These are phyloP conservation scores for Metopia argyrocephala DNA, from an alignment of 2,888 invertebrate species.

Conservation along the genomic window DNA sequence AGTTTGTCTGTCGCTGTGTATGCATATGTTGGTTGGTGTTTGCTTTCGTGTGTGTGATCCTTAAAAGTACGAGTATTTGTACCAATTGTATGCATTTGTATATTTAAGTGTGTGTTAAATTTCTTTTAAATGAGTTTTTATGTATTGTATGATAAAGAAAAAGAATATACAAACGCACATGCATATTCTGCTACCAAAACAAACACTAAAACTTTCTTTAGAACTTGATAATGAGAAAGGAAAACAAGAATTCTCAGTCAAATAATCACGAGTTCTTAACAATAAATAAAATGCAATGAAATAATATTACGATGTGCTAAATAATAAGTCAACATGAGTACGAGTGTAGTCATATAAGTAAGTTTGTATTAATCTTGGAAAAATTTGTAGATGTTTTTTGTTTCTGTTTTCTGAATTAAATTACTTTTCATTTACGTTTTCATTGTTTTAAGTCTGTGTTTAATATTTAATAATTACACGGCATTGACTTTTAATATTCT, in stretches of 20 bases:
- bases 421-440: too few relatives aligned
- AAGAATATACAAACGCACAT: background rate
- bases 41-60: background rate
- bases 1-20: constrained; percentile 6
- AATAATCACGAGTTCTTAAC: constrained; percentile 57
- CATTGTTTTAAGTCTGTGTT: too few relatives aligned
- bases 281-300: constrained; percentile 40
- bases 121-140: background rate
- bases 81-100: constrained; percentile 11
- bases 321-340: too few relatives aligned
- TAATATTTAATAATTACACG: too few relatives aligned
- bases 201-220: background rate
- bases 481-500: too few relatives aligned
- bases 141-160: background rate
- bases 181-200: too few relatives aligned
- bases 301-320: background rate
- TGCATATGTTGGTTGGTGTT: constrained; percentile 6
- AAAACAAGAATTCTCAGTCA: constrained; percentile 32
- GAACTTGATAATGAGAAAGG: background rate
- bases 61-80: background rate
- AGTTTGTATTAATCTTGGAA: too few relatives aligned
- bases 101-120: constrained; percentile 18
- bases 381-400: too few relatives aligned
- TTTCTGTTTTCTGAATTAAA: too few relatives aligned
- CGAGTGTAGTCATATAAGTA: too few relatives aligned